Evolutionary conservation across 2,888 invertebrate species (phyloP).

Genomic region (Chironomus tentans): DNA sequence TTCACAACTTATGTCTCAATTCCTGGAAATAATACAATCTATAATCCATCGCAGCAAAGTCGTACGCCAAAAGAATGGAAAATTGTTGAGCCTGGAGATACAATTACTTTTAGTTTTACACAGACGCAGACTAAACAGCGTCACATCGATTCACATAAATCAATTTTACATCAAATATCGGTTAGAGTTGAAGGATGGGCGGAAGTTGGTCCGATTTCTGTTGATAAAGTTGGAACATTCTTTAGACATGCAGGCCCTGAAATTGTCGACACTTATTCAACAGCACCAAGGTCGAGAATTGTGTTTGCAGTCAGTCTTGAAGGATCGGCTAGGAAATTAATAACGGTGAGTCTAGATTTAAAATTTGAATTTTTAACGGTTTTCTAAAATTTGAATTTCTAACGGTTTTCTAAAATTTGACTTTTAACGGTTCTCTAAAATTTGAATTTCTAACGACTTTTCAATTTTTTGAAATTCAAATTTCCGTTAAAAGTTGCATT

Average conservation of each 20-base stretch:
- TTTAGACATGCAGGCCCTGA: slow-evolving; percentile 60
- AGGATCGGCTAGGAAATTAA: slow-evolving; percentile 87
- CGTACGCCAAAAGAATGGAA: slow-evolving; percentile 52
- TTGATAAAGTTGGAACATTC: slow-evolving; percentile 91
- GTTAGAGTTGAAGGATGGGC: slow-evolving; percentile 88
- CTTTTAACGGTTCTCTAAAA: too few species aligned
- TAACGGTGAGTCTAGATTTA: slow-evolving; percentile 52
- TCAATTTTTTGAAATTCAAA: too few species aligned
- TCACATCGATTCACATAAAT: slow-evolving; percentile 65
- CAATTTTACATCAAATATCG: slow-evolving; percentile 76
- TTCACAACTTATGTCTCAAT: slow-evolving; percentile 76
- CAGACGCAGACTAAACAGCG: slow-evolving; percentile 55
- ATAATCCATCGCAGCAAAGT: slow-evolving; percentile 30
- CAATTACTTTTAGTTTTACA: slow-evolving; percentile 79
- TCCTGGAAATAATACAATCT: slow-evolving; percentile 42
- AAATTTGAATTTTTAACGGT: too few species aligned
- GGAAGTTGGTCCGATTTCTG: slow-evolving; percentile 76
- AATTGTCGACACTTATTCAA: slow-evolving; percentile 28
- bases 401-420: too few species aligned
- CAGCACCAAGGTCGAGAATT: slow-evolving; percentile 56
- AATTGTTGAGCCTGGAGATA: slow-evolving; percentile 61
- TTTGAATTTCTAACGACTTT: too few species aligned
- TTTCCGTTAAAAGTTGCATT: too few species aligned
- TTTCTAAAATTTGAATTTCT: too few species aligned
- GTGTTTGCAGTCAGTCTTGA: slow-evolving; percentile 87